Conservation (phyloP, 1,140 invertebrate species). For the Archivesica marissinica region DNA sequence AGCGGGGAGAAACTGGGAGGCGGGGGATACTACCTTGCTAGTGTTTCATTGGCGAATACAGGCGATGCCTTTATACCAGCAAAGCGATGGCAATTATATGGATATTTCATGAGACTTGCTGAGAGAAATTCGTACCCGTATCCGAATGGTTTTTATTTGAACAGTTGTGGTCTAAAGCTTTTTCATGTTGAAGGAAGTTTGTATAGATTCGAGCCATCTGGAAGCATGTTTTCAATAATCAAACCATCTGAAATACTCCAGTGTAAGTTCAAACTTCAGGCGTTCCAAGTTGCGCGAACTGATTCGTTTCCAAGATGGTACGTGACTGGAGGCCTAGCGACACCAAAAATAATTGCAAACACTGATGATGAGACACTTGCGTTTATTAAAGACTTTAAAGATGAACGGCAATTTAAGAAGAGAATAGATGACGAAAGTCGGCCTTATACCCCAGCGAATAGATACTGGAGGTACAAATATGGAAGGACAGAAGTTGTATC, state of each 20-base stretch:
- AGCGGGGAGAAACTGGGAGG: conserved; percentile 16
- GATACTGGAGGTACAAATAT: conserved; percentile 1
- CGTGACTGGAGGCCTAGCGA: neutral
- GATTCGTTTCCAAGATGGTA: conserved; percentile 55
- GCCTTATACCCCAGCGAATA: neutral
- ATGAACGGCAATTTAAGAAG: conserved; percentile 16
- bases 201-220: conserved; percentile 38
- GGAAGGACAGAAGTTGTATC: neutral
- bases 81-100: conserved; percentile 36
- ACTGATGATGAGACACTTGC: conserved; percentile 40
- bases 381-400: conserved; percentile 41
- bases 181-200: conserved; percentile 47
- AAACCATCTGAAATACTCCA: neutral
- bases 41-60: conserved; percentile 8
- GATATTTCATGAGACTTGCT: conserved; percentile 33
- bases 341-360: conserved; percentile 15
- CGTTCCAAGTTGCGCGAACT: conserved; percentile 28
- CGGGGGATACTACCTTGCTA: neutral
- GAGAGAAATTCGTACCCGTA: conserved; percentile 27
- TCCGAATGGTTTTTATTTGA: conserved; percentile 9
- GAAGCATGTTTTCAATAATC: neutral
- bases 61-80: neutral
- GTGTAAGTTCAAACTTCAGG: conserved; percentile 11
- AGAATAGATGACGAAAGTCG: conserved; percentile 12
- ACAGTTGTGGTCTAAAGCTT: conserved; percentile 34